Evolutionary conservation across 2,113 vertebrate species (phyloP).

Genomic region (Otis tarda): DNA sequence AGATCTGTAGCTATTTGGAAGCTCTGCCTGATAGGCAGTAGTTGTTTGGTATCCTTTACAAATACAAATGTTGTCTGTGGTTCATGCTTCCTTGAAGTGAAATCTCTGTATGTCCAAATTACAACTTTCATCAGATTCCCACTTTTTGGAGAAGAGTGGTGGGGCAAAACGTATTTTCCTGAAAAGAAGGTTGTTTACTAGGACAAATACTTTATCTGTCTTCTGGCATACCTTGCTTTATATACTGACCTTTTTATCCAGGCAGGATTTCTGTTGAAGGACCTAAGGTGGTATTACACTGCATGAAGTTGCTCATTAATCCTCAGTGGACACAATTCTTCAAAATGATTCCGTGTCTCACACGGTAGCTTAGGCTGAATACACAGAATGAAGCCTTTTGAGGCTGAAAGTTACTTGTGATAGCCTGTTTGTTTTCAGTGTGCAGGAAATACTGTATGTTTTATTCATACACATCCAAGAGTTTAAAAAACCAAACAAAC

Average conservation of each 20-base stretch:
- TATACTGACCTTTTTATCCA: background rate
- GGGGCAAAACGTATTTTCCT: background rate
- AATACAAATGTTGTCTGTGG: background rate
- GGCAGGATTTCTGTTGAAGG: background rate
- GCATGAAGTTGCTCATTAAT: background rate
- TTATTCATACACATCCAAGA: background rate
- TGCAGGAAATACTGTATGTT: background rate
- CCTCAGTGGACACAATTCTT: background rate
- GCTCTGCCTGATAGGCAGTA: background rate
- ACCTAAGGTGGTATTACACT: background rate
- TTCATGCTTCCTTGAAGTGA: background rate
- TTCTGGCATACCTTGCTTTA: background rate
- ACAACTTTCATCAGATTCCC: background rate
- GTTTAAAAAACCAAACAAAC: background rate
- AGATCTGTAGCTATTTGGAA: background rate
- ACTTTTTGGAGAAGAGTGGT: background rate
- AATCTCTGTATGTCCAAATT: background rate
- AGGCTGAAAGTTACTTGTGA: background rate
- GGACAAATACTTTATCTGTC: background rate
- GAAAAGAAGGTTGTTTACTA: background rate
- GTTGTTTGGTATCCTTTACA: background rate
- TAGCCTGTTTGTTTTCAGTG: background rate
- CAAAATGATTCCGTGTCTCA: background rate
- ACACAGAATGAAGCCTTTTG: background rate
- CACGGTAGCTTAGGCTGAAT: background rate